Conservation (phyloP, 2,888 invertebrate species). For the Steinernema scapterisci region DNA sequence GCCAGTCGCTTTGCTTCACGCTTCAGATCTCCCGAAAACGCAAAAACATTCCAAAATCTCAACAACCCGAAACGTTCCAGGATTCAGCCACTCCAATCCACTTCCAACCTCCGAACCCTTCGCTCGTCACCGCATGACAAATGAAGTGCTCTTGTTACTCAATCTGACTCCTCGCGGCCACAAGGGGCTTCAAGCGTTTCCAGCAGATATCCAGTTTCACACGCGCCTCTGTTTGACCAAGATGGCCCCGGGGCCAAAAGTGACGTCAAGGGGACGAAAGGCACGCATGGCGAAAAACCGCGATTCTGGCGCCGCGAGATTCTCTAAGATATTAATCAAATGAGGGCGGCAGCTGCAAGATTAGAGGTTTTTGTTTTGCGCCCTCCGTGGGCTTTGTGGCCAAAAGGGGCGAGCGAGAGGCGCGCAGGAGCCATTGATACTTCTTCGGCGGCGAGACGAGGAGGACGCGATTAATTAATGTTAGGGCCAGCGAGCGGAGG, state of each 20-base stretch:
- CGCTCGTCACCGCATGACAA: not conserved
- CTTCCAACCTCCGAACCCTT: too few relatives aligned
- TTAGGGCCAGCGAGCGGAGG: not conserved
- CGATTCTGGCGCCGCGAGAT: too few relatives aligned
- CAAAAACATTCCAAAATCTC: too few relatives aligned
- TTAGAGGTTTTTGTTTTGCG: constrained; percentile 27
- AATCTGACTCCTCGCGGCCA: not conserved
- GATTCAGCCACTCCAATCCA: too few relatives aligned
- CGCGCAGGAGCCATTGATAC: not conserved
- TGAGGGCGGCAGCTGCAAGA: constrained; percentile 28
- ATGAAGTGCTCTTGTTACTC: not conserved
- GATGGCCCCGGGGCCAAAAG: not conserved
- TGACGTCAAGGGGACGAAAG: not conserved
- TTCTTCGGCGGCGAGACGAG: not conserved
- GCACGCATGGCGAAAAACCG: too few relatives aligned
- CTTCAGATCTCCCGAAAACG: too few relatives aligned
- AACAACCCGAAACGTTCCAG: too few relatives aligned
- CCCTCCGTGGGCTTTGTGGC: too few relatives aligned
- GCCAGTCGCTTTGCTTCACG: too few relatives aligned
- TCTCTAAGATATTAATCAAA: constrained; percentile 25
- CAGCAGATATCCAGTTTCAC: constrained; percentile 1
- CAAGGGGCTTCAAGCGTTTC: not conserved
- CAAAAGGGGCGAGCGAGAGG: constrained; percentile 8
- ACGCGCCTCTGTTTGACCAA: not conserved
- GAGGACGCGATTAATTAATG: constrained; percentile 17